Percentiles rank a stretch among this genome's conserved stretches.
phyloP scores from a whole-genome alignment of 2,797 vertebrate genomes.

The Pseudomugil tenellus region DNA sequence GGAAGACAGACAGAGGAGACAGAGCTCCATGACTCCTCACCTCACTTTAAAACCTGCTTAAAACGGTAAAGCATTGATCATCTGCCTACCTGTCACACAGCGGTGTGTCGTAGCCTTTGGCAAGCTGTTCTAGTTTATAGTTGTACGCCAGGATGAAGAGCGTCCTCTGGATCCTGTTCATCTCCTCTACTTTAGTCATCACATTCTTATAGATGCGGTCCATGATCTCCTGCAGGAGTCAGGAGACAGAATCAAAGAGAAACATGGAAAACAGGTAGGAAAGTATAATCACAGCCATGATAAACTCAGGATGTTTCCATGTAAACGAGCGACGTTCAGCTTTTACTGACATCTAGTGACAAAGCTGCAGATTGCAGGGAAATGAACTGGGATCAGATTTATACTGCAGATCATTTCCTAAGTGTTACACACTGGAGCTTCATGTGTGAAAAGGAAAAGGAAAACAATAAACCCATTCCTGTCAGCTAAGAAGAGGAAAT shows the following conservation, averaged over 20 bases:
- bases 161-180: conserved; percentile 88
- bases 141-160: conserved; percentile 94
- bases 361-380: neutral
- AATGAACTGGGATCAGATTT: neutral
- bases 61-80: neutral
- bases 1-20: neutral
- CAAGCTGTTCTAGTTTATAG: conserved; percentile 96
- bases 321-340: neutral
- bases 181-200: conserved; percentile 93
- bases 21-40: neutral
- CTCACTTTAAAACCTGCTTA: neutral
- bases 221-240: conserved; percentile 91
- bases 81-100: conserved; percentile 88
- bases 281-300: neutral
- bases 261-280: neutral
- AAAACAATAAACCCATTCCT: too few relatives aligned
- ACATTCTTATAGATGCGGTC: conserved; percentile 98
- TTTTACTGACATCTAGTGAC: neutral
- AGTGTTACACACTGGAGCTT: neutral
- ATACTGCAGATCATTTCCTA: neutral
- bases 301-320: neutral
- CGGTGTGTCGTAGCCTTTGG: conserved; percentile 88
- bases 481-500: too few relatives aligned
- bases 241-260: neutral
- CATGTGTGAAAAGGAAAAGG: too few relatives aligned